Percentiles rank a stretch among this genome's conserved stretches.
Evolutionary conservation across 2,113 vertebrate species (phyloP).

Genomic region (Strix uralensis): DNA sequence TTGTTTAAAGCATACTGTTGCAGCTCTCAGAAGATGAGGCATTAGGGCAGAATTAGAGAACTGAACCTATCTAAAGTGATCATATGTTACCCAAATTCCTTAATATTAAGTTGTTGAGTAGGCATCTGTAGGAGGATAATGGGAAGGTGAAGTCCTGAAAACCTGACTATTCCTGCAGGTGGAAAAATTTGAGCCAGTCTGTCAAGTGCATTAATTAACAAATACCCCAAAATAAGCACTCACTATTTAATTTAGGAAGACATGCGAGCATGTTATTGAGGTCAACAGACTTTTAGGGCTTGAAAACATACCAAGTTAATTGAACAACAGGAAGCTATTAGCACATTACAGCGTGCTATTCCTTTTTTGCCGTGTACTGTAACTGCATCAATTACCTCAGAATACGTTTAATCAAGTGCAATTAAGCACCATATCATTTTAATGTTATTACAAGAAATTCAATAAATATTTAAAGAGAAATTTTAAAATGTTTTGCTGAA

Average conservation of each 20-base stretch:
- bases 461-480: constrained; percentile 57
- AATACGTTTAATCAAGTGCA: constrained; percentile 59
- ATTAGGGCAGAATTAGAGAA: neutral
- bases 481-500: constrained; percentile 13
- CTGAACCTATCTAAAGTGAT: neutral
- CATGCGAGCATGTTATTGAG: neutral
- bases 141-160: neutral
- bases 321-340: constrained; percentile 45
- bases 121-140: neutral
- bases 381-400: constrained; percentile 46
- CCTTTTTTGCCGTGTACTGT: neutral
- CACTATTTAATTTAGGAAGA: constrained; percentile 30
- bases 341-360: neutral
- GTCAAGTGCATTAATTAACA: constrained; percentile 12
- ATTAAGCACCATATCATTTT: constrained; percentile 30
- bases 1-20: neutral
- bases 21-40: neutral
- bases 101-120: neutral
- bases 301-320: constrained; percentile 50
- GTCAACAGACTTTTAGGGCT: constrained; percentile 10
- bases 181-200: neutral
- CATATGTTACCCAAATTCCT: neutral
- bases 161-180: neutral
- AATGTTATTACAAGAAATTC: constrained; percentile 42
- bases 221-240: neutral